A percentile compares a stretch with the other conserved stretches of the same genome.
Conservation (phyloP, 92 coral and sea anemone species). For the Muricea muricata region DNA sequence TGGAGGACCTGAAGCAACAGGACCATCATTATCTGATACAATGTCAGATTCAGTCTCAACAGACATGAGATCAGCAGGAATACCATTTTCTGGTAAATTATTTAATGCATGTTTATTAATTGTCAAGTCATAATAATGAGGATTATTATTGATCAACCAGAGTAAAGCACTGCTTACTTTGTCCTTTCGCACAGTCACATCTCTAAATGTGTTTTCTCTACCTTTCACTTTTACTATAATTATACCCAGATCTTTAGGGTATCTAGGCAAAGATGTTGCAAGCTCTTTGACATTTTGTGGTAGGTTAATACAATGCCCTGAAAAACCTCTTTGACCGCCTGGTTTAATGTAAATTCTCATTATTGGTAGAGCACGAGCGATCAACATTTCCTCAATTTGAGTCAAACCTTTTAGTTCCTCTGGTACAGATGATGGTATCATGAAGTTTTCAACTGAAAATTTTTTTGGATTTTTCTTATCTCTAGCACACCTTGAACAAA, state of each 20-base stretch:
- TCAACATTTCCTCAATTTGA: not conserved
- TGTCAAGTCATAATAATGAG: conserved; percentile 37
- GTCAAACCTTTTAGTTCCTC: conserved; percentile 52
- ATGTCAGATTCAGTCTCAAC: conserved; percentile 13
- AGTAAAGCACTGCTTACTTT: not conserved
- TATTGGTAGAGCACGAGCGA: not conserved
- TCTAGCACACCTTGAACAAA: not conserved
- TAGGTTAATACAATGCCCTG: not conserved
- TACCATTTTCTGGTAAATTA: conserved; percentile 32
- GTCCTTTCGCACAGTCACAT: conserved; percentile 49
- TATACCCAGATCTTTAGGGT: not conserved
- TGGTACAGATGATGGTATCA: conserved; percentile 69
- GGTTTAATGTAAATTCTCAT: not conserved
- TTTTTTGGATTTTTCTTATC: conserved; percentile 29
- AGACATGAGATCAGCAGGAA: conserved; percentile 17
- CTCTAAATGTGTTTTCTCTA: conserved; percentile 55
- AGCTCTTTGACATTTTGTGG: not conserved
- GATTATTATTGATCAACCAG: conserved; percentile 24
- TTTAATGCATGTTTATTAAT: conserved; percentile 27
- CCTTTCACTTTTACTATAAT: conserved; percentile 51
- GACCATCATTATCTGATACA: conserved; percentile 16
- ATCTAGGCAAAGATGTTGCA: not conserved
- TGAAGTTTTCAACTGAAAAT: too few species aligned
- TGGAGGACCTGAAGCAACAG: conserved; percentile 18
- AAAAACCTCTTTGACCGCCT: not conserved